phyloP scores from a whole-genome alignment of 64 coral and sea anemone genomes.

The Hydrozoanthus tunicans region DNA sequence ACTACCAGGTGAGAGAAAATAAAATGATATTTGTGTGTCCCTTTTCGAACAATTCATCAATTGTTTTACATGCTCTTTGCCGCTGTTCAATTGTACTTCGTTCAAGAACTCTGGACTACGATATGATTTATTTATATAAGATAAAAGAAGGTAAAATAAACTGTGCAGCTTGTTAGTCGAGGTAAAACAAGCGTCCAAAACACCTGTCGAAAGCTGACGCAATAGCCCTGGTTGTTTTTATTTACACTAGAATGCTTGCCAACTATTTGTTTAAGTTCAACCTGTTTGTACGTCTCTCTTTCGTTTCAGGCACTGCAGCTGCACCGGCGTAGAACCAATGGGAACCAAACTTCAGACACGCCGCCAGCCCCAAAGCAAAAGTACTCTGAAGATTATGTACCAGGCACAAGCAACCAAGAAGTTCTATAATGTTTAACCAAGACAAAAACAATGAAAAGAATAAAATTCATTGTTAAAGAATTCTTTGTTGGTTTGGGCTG shows the following conservation, averaged over 20 bases:
- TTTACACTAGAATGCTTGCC: background rate
- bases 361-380: background rate
- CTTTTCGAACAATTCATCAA: no score
- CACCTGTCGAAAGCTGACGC: background rate
- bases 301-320: conserved; percentile 8
- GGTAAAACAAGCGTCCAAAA: no score
- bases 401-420: conserved; percentile 22
- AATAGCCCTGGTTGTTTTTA: background rate
- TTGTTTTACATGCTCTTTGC: no score
- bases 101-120: no score
- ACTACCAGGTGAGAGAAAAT: conserved; percentile 63
- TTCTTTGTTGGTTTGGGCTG: no score
- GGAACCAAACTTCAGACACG: background rate
- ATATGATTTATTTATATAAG: no score
- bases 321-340: background rate
- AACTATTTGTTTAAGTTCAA: background rate
- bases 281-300: background rate
- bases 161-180: no score
- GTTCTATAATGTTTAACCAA: background rate
- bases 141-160: no score
- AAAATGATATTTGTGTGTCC: no score
- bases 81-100: no score
- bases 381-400: background rate
- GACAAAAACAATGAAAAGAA: background rate
- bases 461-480: background rate